Evolutionary conservation across 2,888 invertebrate species (phyloP), one percentile per base, ranked within the genome.

Genomic region (Mycalesis mineus): DNA sequence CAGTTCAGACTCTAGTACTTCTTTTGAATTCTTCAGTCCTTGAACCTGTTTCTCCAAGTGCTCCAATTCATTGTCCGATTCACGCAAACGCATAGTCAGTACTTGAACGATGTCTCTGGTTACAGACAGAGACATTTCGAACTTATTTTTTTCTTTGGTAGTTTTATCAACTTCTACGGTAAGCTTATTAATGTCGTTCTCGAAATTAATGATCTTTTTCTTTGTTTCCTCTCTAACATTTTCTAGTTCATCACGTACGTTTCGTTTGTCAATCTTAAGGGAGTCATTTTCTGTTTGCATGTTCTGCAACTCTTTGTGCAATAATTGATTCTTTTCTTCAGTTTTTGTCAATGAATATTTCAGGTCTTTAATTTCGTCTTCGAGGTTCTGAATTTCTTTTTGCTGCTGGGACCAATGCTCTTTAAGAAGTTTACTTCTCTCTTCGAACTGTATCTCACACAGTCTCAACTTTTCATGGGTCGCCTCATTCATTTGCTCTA

Each of bases 21-120:
- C 79, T 57, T 87, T 88, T 2, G 83, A 68, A 53, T 77, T 76
- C 0, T 72, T 75, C 37, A 89, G 63, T 33, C 69, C 68, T 62
- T 80, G 73, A 69, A 79, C 71, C 71, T 87, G 89, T 68, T 70
- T 78, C 67, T 89, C 89, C 56, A 92, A 75, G 71, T 88, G 86
- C 68, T 92, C 92, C 0, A 92, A 84, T 71, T 92, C 92, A 68
- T 81, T 86, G 67, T 92, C 92, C 3, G 92, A 92, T 66, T 91
- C 88, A 49, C 92, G 82, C 51, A 92, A 72, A 14, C 92, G 81
- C 75, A 88, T 85, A 29, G 90, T 91, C 51, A 92, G 70, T 3
- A 92, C 92, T 69, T 92, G 90, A 11, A 92, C 91, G 47, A 92
- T 92, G 59, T 91, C 88, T 67, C 91, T 87, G 1, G 91, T 91